Conservation (phyloP, 1,140 invertebrate genomes). For the Ruditapes philippinarum region DNA sequence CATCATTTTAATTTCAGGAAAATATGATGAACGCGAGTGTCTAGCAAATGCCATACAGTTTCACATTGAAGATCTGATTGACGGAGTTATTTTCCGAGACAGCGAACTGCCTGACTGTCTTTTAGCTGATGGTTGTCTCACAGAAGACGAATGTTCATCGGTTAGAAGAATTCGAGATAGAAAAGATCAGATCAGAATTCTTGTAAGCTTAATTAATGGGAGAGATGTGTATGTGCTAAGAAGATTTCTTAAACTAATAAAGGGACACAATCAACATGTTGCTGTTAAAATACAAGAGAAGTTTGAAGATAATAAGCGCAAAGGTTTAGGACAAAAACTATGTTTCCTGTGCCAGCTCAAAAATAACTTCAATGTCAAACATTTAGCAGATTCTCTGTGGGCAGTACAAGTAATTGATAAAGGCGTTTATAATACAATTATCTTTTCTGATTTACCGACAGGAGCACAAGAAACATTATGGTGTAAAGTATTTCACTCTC, state of each 20-base stretch:
- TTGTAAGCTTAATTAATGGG: neutral
- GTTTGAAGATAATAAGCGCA: neutral
- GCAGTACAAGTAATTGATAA: neutral
- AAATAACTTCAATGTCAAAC: neutral
- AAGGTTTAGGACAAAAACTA: neutral
- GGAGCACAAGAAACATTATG: neutral
- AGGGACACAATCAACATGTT: neutral
- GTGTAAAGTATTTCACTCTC: neutral
- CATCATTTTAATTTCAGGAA: neutral
- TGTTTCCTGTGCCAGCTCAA: neutral
- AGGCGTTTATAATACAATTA: neutral
- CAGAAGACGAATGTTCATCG: neutral
- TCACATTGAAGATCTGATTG: neutral
- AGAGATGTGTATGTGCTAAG: neutral
- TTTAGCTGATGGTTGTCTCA: neutral
- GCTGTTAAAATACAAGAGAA: neutral
- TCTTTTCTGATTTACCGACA: neutral
- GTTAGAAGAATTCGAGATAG: neutral
- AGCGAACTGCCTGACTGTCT: conserved; percentile 19
- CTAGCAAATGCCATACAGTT: neutral
- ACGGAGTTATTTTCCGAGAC: neutral
- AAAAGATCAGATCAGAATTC: conserved; percentile 29
- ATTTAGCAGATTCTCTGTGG: neutral
- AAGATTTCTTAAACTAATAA: neutral
- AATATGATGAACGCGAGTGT: conserved; percentile 10